Evolutionary conservation across 2,113 vertebrate species (phyloP).

Genomic region (Eclectus roratus): DNA sequence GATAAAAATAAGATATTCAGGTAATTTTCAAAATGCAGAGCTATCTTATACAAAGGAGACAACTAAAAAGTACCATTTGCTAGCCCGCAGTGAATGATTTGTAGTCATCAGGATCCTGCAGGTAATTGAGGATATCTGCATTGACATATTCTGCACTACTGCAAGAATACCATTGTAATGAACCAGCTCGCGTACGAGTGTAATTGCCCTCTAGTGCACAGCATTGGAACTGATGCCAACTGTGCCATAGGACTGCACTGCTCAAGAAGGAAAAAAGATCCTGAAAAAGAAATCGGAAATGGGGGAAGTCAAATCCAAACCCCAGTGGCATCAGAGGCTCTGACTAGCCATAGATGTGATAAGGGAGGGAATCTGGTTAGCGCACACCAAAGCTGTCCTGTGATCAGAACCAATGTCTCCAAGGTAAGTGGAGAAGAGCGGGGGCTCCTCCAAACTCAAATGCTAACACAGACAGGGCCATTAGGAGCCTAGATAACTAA

Average conservation of each 20-base stretch:
- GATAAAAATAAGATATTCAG: constrained; percentile 70
- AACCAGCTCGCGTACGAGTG: neutral
- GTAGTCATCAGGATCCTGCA: constrained; percentile 69
- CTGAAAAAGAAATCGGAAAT: neutral
- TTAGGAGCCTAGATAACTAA: neutral
- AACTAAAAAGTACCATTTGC: constrained; percentile 57
- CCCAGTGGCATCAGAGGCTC: neutral
- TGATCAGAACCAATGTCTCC: neutral
- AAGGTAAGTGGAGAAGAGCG: accelerated
- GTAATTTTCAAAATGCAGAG: constrained; percentile 70
- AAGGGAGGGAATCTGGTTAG: neutral
- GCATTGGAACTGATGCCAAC: constrained; percentile 55
- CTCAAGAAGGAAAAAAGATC: neutral
- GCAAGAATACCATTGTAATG: constrained; percentile 47
- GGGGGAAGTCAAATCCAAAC: neutral
- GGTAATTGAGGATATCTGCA: constrained; percentile 69
- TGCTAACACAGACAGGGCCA: neutral
- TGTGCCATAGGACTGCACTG: neutral
- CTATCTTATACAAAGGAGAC: constrained; percentile 53
- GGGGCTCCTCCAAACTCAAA: neutral
- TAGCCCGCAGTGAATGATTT: constrained; percentile 67
- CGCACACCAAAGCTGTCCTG: accelerated
- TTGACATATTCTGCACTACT: constrained; percentile 25
- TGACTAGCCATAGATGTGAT: neutral
- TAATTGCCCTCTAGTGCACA: constrained; percentile 71